These are phyloP conservation scores for Meloe dianella DNA, from an alignment of 2,888 invertebrate species.

Conservation along the genomic window DNA sequence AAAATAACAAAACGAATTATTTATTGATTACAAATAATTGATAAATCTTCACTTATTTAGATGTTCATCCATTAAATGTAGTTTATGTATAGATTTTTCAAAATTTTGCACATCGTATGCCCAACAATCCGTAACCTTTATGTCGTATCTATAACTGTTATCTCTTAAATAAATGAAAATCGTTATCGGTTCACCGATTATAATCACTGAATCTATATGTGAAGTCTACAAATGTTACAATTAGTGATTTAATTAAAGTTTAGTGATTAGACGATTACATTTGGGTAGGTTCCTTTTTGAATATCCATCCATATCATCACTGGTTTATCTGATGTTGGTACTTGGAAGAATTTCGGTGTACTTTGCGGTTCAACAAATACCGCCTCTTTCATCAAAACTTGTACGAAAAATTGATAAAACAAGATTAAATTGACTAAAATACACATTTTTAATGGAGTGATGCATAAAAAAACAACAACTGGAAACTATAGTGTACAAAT, in stretches of 20 bases:
- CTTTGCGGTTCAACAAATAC: not conserved
- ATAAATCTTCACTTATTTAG: conserved; percentile 15
- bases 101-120: conserved; percentile 72
- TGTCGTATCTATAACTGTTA: conserved; percentile 67
- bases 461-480: not conserved
- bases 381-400: not conserved
- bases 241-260: not conserved
- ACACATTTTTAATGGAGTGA: not conserved
- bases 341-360: conserved; percentile 58
- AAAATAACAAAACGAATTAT: not conserved
- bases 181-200: conserved; percentile 73
- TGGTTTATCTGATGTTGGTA: conserved; percentile 68
- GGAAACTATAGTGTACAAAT: not conserved
- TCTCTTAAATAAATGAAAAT: conserved; percentile 74
- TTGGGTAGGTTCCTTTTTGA: conserved; percentile 72
- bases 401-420: not conserved
- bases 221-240: conserved; percentile 61
- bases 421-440: not conserved
- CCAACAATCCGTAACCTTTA: conserved; percentile 76
- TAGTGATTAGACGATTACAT: conserved; percentile 58
- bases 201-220: conserved; percentile 68
- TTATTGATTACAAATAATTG: not conserved
- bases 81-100: conserved; percentile 50
- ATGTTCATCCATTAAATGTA: conserved; percentile 32
- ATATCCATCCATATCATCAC: conserved; percentile 82